Percentiles rank a stretch among this genome's conserved stretches.
These are phyloP conservation scores for Vulpes vulpes DNA, from an alignment of 2,113 vertebrate genomes.

Conservation along the genomic window DNA sequence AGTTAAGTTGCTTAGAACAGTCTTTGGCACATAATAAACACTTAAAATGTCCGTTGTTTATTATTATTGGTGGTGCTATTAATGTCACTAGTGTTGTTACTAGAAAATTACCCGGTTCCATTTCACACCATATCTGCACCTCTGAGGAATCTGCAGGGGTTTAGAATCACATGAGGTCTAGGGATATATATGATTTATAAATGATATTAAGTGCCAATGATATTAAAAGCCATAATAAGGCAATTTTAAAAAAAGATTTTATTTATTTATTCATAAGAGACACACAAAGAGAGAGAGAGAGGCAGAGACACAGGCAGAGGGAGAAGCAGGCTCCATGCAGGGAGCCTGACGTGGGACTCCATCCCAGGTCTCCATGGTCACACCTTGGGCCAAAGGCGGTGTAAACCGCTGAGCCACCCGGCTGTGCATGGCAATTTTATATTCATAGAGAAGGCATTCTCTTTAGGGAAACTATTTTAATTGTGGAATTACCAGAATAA, in stretches of 20 bases:
- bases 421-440: neutral
- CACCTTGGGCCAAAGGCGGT: too few relatives aligned
- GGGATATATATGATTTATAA: neutral
- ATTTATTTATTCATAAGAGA: too few relatives aligned
- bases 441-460: constrained; percentile 38
- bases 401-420: too few relatives aligned
- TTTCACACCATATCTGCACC: neutral
- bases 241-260: neutral
- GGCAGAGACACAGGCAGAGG: too few relatives aligned
- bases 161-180: neutral
- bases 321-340: too few relatives aligned
- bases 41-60: constrained; percentile 13
- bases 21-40: neutral
- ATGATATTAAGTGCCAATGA: neutral
- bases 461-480: constrained; percentile 39
- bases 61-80: neutral
- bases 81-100: neutral
- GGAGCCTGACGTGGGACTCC: too few relatives aligned
- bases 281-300: too few relatives aligned
- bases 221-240: neutral
- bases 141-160: neutral
- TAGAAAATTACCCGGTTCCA: neutral
- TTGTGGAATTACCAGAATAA: constrained; percentile 27
- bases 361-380: too few relatives aligned
- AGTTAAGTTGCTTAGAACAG: neutral